Evolutionary conservation across 2,797 vertebrate species (phyloP).

Genomic region (Lepidocolaptes lacrymiger): DNA sequence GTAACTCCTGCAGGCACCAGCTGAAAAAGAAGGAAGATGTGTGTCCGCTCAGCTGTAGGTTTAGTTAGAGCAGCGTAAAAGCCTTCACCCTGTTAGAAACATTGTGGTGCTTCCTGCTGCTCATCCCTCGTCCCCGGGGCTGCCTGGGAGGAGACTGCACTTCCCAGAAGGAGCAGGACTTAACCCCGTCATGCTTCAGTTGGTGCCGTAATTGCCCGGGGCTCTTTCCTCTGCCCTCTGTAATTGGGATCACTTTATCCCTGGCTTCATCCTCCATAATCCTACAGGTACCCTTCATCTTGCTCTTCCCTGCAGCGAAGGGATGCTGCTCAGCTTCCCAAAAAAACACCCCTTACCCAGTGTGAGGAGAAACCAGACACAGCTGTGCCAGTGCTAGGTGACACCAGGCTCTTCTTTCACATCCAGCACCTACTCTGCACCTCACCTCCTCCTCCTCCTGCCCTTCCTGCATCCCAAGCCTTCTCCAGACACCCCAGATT

Average conservation of each 20-base stretch:
- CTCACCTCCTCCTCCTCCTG: not conserved
- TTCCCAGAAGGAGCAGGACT: not conserved
- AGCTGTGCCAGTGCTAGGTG: not conserved
- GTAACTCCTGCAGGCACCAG: not conserved
- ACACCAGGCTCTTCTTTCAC: not conserved
- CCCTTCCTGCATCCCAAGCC: not conserved
- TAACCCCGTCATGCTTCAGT: not conserved
- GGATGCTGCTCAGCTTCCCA: not conserved
- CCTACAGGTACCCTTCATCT: not conserved
- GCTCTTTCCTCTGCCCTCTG: not conserved
- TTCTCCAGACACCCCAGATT: not conserved
- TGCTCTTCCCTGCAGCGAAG: not conserved
- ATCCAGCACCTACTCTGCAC: not conserved
- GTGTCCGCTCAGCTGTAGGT: not conserved
- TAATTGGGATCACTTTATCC: conserved; percentile 39
- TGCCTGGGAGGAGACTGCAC: not conserved
- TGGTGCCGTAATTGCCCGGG: not conserved
- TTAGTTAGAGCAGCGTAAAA: not conserved
- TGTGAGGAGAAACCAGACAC: not conserved
- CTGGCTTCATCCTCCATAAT: not conserved
- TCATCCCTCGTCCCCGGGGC: not conserved
- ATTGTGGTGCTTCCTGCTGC: not conserved
- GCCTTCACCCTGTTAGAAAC: not conserved
- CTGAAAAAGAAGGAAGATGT: not conserved
- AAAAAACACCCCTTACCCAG: not conserved